phyloP scores from a whole-genome alignment of 2,888 invertebrate species.

The Lydus trimaculatus region DNA sequence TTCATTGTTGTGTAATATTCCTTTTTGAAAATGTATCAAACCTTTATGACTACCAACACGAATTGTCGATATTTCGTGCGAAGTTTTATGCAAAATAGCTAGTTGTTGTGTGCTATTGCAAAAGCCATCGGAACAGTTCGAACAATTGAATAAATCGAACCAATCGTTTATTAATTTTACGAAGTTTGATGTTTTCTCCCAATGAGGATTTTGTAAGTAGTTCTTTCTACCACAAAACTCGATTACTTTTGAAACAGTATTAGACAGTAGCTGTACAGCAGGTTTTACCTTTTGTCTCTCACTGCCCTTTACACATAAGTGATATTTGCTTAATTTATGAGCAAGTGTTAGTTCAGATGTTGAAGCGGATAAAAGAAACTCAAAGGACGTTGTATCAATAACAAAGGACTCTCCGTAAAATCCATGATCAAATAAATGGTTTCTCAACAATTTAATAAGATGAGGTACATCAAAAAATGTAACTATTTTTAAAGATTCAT shows the following conservation, averaged over 20 bases:
- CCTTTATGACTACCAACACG: no score
- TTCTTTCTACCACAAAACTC: constrained; percentile 17
- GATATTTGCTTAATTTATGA: constrained; percentile 30
- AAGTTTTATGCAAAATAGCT: no score
- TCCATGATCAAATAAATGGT: constrained; percentile 13
- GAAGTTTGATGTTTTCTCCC: constrained; percentile 5
- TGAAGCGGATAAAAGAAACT: constrained; percentile 15
- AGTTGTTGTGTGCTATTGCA: no score
- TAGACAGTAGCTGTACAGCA: constrained; percentile 31
- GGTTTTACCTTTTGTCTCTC: constrained; percentile 29
- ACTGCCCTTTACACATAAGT: constrained; percentile 31
- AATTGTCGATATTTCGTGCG: no score
- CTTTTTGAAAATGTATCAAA: no score
- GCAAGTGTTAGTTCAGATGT: constrained; percentile 31
- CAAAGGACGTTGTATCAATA: constrained; percentile 1
- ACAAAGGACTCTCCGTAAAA: not conserved
- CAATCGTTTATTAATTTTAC: constrained; percentile 24
- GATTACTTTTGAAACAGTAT: constrained; percentile 29
- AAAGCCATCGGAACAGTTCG: no score
- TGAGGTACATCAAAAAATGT: constrained; percentile 12
- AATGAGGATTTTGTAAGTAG: not conserved
- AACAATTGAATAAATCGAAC: constrained; percentile 32
- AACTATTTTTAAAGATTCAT: not conserved
- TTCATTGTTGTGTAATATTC: no score
- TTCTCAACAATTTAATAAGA: constrained; percentile 13